These are phyloP conservation scores for Barbus barbus DNA, from an alignment of 2,113 vertebrate species.

Conservation along the genomic window DNA sequence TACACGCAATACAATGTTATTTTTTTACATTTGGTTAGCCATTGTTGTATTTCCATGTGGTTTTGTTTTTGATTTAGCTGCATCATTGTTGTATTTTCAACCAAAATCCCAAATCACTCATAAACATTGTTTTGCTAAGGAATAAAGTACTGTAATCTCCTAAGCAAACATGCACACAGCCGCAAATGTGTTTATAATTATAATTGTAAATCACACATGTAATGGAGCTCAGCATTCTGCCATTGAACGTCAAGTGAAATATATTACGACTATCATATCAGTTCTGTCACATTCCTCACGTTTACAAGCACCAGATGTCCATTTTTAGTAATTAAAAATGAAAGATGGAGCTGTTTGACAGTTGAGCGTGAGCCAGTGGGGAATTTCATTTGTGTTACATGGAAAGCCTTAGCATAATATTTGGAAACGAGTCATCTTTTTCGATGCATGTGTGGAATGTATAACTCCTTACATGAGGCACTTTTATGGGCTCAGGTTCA, in stretches of 20 bases:
- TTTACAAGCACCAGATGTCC: constrained; percentile 14
- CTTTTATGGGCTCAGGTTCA: constrained; percentile 33
- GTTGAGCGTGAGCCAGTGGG: background rate
- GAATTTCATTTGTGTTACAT: constrained; percentile 6
- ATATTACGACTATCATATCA: background rate
- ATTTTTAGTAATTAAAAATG: constrained; percentile 28
- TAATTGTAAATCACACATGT: background rate
- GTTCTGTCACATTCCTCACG: constrained; percentile 31
- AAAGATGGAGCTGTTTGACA: constrained; percentile 14
- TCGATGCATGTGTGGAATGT: constrained; percentile 33
- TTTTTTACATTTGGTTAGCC: constrained; percentile 18
- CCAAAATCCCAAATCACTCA: background rate
- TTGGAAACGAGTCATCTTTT: constrained; percentile 1
- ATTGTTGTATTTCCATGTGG: constrained; percentile 15
- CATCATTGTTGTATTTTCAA: background rate
- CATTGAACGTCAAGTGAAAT: background rate
- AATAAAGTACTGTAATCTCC: background rate
- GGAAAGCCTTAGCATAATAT: constrained; percentile 5
- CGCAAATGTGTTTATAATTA: background rate
- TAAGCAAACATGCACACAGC: background rate
- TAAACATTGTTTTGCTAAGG: background rate
- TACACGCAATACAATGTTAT: constrained; percentile 7
- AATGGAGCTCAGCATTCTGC: background rate
- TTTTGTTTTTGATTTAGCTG: constrained; percentile 11
- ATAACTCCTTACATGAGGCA: background rate